phyloP scores from a whole-genome alignment of 92 coral and sea anemone species.

The Umimayanthus kanabou region DNA sequence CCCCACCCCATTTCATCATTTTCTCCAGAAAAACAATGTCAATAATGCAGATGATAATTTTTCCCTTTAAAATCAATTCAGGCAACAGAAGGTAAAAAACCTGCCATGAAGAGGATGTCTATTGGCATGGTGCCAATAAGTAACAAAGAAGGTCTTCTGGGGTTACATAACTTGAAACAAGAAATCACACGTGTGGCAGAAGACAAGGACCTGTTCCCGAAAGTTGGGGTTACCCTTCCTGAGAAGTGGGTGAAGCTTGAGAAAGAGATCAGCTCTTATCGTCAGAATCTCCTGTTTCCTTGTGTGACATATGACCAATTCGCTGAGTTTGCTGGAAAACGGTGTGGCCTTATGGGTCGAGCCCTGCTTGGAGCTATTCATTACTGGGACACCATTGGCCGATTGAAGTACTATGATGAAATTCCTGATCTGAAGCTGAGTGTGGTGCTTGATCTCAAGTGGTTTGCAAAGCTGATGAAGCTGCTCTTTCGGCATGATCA shows the following conservation, averaged over 20 bases:
- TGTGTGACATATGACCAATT: constrained; percentile 73
- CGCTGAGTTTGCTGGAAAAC: constrained; percentile 53
- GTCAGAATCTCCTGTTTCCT: constrained; percentile 49
- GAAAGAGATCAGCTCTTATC: constrained; percentile 51
- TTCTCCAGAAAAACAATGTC: no score
- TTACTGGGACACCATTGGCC: constrained; percentile 84
- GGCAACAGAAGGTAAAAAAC: constrained; percentile 2
- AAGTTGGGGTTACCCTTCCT: constrained; percentile 78
- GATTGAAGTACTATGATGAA: constrained; percentile 55
- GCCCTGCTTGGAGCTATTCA: constrained; percentile 65
- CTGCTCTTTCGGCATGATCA: constrained; percentile 85
- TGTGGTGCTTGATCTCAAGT: constrained; percentile 77
- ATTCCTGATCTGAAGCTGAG: constrained; percentile 59
- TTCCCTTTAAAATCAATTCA: not conserved
- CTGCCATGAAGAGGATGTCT: constrained; percentile 8
- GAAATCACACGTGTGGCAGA: constrained; percentile 78
- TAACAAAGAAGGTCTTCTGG: constrained; percentile 66
- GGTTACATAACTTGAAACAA: constrained; percentile 55
- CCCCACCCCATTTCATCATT: no score
- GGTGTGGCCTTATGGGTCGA: constrained; percentile 46
- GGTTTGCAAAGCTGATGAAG: constrained; percentile 77
- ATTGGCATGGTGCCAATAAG: constrained; percentile 83
- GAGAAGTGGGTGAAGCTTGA: constrained; percentile 77
- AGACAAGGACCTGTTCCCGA: constrained; percentile 72
- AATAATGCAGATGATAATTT: no score